Base-by-base conservation (phyloP, 2,888 invertebrate species). In the Agriotes lineatus region DNA sequence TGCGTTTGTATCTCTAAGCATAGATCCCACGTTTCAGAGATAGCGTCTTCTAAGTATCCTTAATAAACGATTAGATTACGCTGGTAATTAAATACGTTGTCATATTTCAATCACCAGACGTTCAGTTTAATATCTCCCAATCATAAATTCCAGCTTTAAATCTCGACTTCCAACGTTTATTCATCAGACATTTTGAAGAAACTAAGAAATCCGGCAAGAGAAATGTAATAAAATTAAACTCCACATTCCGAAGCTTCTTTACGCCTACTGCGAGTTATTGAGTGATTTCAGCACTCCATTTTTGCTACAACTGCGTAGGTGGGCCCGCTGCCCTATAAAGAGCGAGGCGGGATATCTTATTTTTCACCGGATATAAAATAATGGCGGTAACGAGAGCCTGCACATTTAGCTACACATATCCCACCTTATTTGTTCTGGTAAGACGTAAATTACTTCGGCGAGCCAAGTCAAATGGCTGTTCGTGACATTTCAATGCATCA, bases 401-500 rank as follows among this genome's bases (percentile, higher is more conserved):
- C 45, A 20, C 10, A n/a, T 22, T 45, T 9, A 19, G 45, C 18
- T 45, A 45, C 18, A 9, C 42, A 7, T 7, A 42, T 42, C 16
- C 42, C 7, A 42, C 16, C 16, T 42, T 6, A 14, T 48, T 48
- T 48, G 2, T 5, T 22, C 18, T 48, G 16, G 2, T 45, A 45
- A 1, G 19, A 19, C 9, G 45, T 45, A 45, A 45, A 45, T 45
- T 45, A 18, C 45, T 14, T 45, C n/a, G 20, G 45, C 10, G 33
- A 52, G 52, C 33, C 9, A 33, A 52, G 52, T 52, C 52, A 52
- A 52, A 52, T 42, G 22, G 33, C 16, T 52, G 6, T 16, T 22
- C 33, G 7, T 52, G 52, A 30, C 52, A 16, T 52, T 52, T 3
- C 16, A 52, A 52, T 52, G 52, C 33, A 52, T 52, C 33, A 52